phyloP scores from a whole-genome alignment of 2,113 vertebrate species.

The Microtus pennsylvanicus region DNA sequence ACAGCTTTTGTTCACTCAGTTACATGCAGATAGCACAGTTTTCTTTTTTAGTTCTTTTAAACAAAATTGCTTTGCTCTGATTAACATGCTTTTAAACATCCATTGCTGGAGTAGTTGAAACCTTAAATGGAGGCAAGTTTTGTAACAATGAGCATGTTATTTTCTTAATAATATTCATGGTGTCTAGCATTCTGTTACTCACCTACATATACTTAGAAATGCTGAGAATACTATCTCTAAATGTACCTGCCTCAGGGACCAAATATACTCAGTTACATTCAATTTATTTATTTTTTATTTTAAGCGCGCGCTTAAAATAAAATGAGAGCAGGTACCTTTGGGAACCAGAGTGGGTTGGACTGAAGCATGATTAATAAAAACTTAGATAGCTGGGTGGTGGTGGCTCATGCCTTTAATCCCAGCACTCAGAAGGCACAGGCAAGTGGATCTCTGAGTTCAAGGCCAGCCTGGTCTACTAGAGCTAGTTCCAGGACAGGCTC shows the following conservation, averaged over 20 bases:
- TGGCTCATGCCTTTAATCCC: too few species aligned
- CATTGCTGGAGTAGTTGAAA: not conserved
- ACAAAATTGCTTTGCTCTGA: not conserved
- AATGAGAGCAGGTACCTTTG: too few species aligned
- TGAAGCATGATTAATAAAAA: too few species aligned
- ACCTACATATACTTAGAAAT: not conserved
- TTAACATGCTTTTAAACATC: constrained; percentile 66
- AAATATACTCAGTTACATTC: not conserved
- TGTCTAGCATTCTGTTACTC: not conserved
- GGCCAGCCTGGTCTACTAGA: too few species aligned
- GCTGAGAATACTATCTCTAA: not conserved
- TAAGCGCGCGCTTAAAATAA: too few species aligned
- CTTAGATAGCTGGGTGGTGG: too few species aligned
- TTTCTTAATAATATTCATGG: not conserved
- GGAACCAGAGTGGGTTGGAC: too few species aligned
- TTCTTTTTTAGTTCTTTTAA: not conserved
- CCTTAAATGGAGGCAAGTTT: not conserved
- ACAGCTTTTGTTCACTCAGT: not conserved
- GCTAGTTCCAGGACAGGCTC: too few species aligned
- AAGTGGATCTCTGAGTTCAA: too few species aligned
- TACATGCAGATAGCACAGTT: not conserved
- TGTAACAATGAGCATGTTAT: not conserved
- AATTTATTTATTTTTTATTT: not conserved
- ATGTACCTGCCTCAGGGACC: not conserved
- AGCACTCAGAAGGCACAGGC: too few species aligned